Base-by-base conservation (phyloP, 2,113 vertebrate genomes). In the Circaetus cinerascens region DNA sequence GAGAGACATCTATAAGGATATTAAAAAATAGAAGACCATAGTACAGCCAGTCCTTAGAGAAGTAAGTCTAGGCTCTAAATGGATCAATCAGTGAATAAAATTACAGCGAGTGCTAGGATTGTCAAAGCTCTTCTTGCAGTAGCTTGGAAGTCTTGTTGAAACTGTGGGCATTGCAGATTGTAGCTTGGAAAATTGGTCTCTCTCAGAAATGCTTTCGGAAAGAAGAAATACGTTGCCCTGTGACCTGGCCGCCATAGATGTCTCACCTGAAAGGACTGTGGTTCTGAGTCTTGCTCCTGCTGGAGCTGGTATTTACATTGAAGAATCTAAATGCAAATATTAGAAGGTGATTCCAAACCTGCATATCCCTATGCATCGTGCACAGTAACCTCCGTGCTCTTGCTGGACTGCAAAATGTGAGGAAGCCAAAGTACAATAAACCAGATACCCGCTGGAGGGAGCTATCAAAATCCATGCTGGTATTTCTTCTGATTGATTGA, bases 401-500 rank as follows among this genome's bases (percentile, higher is more conserved):
- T 66, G 20, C 5, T 45, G 30, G 21, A 29, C 25, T 57, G 20
- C 19, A 66, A 48, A 55, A 57, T 6, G 5, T n/a, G 29, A 56
- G 41, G 8, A 50, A 91, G 43, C 23, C 51, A n/a, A 88, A 89
- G 22, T 53, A 57, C 62, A 55, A 57, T n/a, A 79, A 95, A 38
- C 15, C 83, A 83, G 21, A 72, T 55, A n/a, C 21, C 14, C 9
- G 3, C 30, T 93, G 50, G 78, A 89, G 59, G 56, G 36, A 87
- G 34, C 41, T 87, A 2, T 60, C 7, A 2, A 93, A 83, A 57
- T 68, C 88, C 38, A 26, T 79, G 48, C 15, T 90, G 36, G 3
- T 85, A 23, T 94, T 96, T 87, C 68, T 32, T 86, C 34, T 88
- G 57, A 63, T 88, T 91, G 78, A 94, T 63, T 94, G 83, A 59